A percentile compares a stretch with the other conserved stretches of the same genome.
Conservation (phyloP, 2,113 vertebrate genomes). For the Isurus oxyrinchus region DNA sequence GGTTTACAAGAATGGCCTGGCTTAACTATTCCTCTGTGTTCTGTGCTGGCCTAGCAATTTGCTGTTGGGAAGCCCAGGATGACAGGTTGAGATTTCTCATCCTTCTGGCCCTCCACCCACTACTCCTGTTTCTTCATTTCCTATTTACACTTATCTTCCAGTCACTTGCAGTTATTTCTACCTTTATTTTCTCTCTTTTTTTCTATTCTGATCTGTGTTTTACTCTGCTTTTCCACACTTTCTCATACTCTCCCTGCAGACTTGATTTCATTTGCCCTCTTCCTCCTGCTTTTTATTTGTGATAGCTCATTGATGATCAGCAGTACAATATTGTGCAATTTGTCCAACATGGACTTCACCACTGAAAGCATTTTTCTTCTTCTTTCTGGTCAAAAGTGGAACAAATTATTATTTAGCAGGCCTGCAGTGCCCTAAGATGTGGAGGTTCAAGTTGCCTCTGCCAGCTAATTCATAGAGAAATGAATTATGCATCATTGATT, state of each 20-base stretch:
- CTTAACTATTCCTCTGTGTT: neutral
- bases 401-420: neutral
- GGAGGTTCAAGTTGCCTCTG: neutral
- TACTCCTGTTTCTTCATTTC: neutral
- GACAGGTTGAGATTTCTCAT: neutral
- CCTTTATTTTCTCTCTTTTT: neutral
- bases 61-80: neutral
- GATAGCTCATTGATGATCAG: neutral
- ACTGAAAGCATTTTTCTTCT: neutral
- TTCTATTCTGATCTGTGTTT: neutral
- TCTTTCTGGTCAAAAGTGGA: neutral
- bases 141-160: neutral
- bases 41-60: neutral
- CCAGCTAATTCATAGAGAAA: neutral
- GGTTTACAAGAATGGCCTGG: neutral
- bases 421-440: neutral
- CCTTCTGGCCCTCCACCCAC: neutral
- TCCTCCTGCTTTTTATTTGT: neutral
- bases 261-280: neutral
- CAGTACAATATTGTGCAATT: neutral
- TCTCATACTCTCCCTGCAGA: neutral
- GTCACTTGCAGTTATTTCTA: neutral
- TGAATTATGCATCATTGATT: neutral
- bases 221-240: neutral
- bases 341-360: neutral